phyloP scores from a whole-genome alignment of 2,888 invertebrate genomes.

The Lithophane ornitopus region DNA sequence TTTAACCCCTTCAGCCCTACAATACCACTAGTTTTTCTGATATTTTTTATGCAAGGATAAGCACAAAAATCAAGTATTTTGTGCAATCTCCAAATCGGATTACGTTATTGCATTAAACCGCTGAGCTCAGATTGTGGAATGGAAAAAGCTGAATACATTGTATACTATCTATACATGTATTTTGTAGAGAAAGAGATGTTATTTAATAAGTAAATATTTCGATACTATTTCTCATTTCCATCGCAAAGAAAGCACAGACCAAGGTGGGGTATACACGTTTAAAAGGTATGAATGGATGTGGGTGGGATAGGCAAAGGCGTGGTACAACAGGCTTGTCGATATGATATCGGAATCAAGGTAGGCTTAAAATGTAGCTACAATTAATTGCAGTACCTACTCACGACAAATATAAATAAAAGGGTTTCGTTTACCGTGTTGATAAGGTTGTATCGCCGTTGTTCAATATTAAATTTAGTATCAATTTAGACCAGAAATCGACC shows the following conservation, averaged over 20 bases:
- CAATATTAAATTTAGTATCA: background rate
- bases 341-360: conserved; percentile 17
- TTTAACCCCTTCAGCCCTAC: too few relatives aligned
- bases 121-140: conserved; percentile 8
- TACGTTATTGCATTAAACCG: conserved; percentile 24
- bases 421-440: background rate
- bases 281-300: conserved; percentile 12
- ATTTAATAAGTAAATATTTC: background rate
- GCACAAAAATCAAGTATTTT: conserved; percentile 10
- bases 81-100: conserved; percentile 33
- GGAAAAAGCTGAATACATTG: conserved; percentile 14
- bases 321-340: conserved; percentile 1
- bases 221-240: background rate
- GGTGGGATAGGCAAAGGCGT: conserved; percentile 15
- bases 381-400: background rate
- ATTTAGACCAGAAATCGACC: background rate
- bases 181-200: background rate
- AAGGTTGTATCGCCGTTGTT: background rate
- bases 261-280: conserved; percentile 18
- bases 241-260: conserved; percentile 13
- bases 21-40: background rate
- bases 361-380: conserved; percentile 1
- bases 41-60: conserved; percentile 10
- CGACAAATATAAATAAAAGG: background rate
- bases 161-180: background rate